Conservation (phyloP, 2,113 vertebrate genomes). For the Eretmochelys imbricata region DNA sequence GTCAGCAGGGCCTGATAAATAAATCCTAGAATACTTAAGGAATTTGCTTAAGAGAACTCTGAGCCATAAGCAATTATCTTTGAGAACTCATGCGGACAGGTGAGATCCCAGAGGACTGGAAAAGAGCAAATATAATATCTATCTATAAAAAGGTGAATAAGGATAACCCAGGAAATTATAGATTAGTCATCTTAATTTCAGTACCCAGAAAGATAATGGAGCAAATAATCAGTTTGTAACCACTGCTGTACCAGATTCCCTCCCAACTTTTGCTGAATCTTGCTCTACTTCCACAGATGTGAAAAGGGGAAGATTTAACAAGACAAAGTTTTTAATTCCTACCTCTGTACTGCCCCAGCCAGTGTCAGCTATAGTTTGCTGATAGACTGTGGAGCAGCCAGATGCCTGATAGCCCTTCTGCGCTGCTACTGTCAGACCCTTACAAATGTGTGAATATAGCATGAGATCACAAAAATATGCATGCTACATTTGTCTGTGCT, state of each 20-base stretch:
- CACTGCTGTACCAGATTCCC: accelerated
- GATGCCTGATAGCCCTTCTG: slow-evolving; percentile 61
- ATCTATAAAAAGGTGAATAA: background rate
- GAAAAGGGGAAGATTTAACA: background rate
- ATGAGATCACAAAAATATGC: slow-evolving; percentile 24
- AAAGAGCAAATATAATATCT: background rate
- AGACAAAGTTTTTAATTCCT: background rate
- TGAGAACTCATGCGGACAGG: background rate
- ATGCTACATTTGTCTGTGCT: background rate
- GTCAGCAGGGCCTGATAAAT: too few species aligned
- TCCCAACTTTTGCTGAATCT: background rate
- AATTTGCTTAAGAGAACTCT: too few species aligned
- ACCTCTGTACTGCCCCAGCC: background rate
- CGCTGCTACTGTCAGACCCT: slow-evolving; percentile 52
- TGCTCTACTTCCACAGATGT: background rate
- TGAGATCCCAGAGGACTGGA: too few species aligned
- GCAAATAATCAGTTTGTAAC: background rate
- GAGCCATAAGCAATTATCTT: too few species aligned
- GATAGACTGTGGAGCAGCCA: slow-evolving; percentile 53
- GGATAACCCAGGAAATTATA: background rate
- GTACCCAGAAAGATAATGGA: background rate
- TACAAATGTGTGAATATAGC: slow-evolving; percentile 35
- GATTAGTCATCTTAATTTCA: background rate
- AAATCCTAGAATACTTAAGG: too few species aligned
- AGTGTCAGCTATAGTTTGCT: slow-evolving; percentile 27